phyloP scores from a whole-genome alignment of 2,113 vertebrate species.

The Pygoscelis antarcticus region DNA sequence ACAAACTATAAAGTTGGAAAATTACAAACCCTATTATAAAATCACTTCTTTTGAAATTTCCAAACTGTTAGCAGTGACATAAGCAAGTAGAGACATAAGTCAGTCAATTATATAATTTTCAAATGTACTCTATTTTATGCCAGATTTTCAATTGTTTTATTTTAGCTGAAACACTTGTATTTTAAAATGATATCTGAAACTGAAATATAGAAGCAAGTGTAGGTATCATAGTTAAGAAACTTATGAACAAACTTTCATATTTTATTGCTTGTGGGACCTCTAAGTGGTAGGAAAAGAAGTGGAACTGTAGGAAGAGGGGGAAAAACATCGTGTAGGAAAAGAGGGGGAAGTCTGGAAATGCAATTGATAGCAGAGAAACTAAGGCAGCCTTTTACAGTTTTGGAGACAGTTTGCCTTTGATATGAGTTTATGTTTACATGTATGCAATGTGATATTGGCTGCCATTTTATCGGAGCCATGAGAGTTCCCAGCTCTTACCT shows the following conservation, averaged over 20 bases:
- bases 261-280: not conserved
- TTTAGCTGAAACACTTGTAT: not conserved
- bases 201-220: not conserved
- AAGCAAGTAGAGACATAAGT: not conserved
- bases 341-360: not conserved
- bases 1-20: not conserved
- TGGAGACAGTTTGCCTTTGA: not conserved
- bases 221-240: not conserved
- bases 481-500: not conserved
- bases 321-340: not conserved
- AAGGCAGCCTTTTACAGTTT: not conserved
- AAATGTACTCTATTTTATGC: not conserved
- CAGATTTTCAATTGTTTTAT: not conserved
- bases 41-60: not conserved
- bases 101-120: not conserved
- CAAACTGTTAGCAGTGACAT: not conserved
- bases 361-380: not conserved
- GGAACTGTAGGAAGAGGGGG: not conserved
- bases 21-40: not conserved
- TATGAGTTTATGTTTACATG: not conserved
- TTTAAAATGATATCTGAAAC: not conserved
- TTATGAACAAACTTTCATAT: not conserved
- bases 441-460: not conserved
- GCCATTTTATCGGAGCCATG: not conserved
- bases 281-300: not conserved